Evolutionary conservation across 2,888 invertebrate genomes (phyloP), one percentile per base, ranked within the genome.

Genomic region (Sicus ferrugineus): DNA sequence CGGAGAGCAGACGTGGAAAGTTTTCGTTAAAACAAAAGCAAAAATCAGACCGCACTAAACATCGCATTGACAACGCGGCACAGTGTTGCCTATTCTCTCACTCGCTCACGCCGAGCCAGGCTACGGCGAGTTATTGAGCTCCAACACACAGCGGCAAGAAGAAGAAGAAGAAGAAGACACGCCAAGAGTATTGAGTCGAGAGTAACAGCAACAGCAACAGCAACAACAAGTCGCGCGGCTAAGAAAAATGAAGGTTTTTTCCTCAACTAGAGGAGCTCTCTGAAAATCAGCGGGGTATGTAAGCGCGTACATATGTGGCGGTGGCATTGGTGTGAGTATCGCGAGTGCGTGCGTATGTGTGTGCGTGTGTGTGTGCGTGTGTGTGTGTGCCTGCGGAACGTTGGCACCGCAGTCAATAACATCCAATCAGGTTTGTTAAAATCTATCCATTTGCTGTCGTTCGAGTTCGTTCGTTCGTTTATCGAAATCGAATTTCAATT

Each of bases 341-440:
- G 11, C 23, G 9, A 23, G 9, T 16, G 16, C 5, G 3, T 14
- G 7, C 28, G 54, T 54, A 54, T 19, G 14, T 54, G 26, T 26
- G 16, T 28, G 63, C 65, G 54, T 70, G 19, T 54, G 46, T 58
- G 46, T 50, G 59, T 66, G 50, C 59, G 66, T 46, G 58, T 70
- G 59, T 68, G 68, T 70, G 52, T 46, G 62, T 61, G 46, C 16
- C 14, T 56, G 21, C 14, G 9, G 30, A 26, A 73, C 73, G 73
- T 72, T 72, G 72, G 79, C 77, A 77, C 75, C 79, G 79, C 81
- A 83, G 83, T 83, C 83, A 83, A 83, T 83, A 83, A 83, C 83
- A 83, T 83, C 83, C 83, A 83, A 83, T 83, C 83, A 83, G 84
- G 83, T 83, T 84, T 84, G 84, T 83, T 83, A 83, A 83, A 83